Evolutionary conservation across 2,888 invertebrate genomes (phyloP).

Genomic region (Thecocarcelia acutangulata): DNA sequence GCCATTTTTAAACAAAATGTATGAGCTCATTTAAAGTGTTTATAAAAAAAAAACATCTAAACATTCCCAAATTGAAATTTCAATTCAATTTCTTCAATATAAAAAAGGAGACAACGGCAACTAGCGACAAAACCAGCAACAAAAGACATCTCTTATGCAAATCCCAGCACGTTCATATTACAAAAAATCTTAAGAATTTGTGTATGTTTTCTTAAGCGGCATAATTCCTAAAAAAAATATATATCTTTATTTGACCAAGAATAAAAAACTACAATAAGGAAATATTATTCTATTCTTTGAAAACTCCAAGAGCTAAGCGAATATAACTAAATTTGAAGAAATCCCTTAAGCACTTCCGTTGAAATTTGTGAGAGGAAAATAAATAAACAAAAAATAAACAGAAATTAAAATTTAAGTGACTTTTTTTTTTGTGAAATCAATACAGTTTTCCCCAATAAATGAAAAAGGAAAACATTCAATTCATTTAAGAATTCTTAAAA

Average conservation of each 20-base stretch:
- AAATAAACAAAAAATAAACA: conserved; percentile 28
- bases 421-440: neutral
- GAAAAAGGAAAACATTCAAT: no score
- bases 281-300: neutral
- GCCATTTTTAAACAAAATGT: no score
- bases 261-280: neutral
- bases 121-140: neutral
- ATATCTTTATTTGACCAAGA: conserved; percentile 45
- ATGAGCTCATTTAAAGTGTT: no score
- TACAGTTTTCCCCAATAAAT: no score
- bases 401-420: conserved; percentile 21
- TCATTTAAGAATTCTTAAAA: no score
- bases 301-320: neutral
- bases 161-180: conserved; percentile 39
- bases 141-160: conserved; percentile 46
- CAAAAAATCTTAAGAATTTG: conserved; percentile 1
- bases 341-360: conserved; percentile 56
- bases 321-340: conserved; percentile 9
- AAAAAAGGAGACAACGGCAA: neutral
- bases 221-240: conserved; percentile 30
- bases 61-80: no score
- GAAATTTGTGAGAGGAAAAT: conserved; percentile 25
- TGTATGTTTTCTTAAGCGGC: neutral
- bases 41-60: no score
- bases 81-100: neutral